Base-by-base conservation (phyloP, 2,888 invertebrate species). In the Dysmachus trigonus region DNA sequence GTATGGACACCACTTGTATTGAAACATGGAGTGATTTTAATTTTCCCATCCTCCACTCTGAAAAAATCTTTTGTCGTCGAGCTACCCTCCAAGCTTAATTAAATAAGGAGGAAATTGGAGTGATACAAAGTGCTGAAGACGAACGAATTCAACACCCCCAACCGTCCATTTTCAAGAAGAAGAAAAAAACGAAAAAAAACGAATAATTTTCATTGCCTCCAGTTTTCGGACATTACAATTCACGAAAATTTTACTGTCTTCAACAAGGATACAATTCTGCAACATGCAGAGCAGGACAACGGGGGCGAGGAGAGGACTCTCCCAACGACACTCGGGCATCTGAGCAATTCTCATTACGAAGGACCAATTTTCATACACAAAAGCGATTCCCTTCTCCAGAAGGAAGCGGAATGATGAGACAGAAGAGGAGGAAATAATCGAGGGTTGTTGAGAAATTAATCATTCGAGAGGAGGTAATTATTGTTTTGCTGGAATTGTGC, bases 401-500 rank as follows among this genome's bases (percentile, higher is more conserved):
- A 51, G 33, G 33, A 31, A 53, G 53, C 33, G 53, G n/a, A 51
- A 81, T 71, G 83, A 85, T 73, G 73, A 74, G 85, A 47, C 85
- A 74, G 47, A 74, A 85, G 76, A 74, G 27, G 62, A 85, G 85
- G 74, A 85, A 71, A 85, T 85, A 87, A 81, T 87, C 85, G 87
- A 87, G 87, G 87, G 87, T 85, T 71, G 82, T 85, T 87, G 82
- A 87, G 85, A 85, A 87, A 85, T 87, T 87, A 87, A 87, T 87
- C 85, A 85, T 87, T 87, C 85, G 87, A 87, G 85, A 87, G 85
- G 82, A 87, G 87, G 87, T 87, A 87, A 87, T 87, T 87, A 87
- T 85, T 85, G 85, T 87, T 82, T 85, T 85, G 81, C 76, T 82
- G 87, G 47, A 87, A 82, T 85, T 81, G 85, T 62, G 81, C 81